Evolutionary conservation across 2,888 invertebrate genomes (phyloP).

Genomic region (Drosophila macrothrix): DNA sequence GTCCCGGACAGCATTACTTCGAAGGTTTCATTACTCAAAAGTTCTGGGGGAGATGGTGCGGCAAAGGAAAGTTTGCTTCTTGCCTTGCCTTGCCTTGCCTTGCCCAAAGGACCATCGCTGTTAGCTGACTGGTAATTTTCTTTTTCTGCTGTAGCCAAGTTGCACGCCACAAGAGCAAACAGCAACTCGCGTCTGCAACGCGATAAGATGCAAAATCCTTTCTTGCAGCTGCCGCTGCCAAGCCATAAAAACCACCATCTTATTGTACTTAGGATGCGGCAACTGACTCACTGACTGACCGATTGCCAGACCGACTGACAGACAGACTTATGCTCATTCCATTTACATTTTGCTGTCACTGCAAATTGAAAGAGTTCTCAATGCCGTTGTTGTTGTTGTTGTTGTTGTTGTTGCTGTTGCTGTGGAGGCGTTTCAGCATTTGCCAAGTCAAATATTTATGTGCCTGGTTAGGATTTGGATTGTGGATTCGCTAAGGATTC

Average conservation of each 20-base stretch:
- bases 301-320: constrained; percentile 24
- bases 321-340: constrained; percentile 42
- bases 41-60: constrained; percentile 12
- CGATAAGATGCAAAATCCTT: constrained; percentile 55
- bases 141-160: constrained; percentile 38
- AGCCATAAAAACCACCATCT: constrained; percentile 52
- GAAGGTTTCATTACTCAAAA: constrained; percentile 68
- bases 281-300: constrained; percentile 30
- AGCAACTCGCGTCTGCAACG: constrained; percentile 42
- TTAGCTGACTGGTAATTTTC: constrained; percentile 45
- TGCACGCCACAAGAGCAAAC: constrained; percentile 69
- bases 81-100: constrained; percentile 8
- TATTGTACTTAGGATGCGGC: constrained; percentile 72
- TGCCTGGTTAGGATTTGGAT: constrained; percentile 30
- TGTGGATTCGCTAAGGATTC: constrained; percentile 28
- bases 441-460: constrained; percentile 73
- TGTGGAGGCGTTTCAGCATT: constrained; percentile 32
- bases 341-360: constrained; percentile 52
- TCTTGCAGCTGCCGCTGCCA: constrained; percentile 28
- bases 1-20: constrained; percentile 6
- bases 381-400: constrained; percentile 10
- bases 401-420: constrained; percentile 2
- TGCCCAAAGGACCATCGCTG: constrained; percentile 44
- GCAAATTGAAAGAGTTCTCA: constrained; percentile 52
- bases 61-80: constrained; percentile 16